These are phyloP conservation scores for Orchesellides sinensis DNA, from an alignment of 2,888 invertebrate species.

Conservation along the genomic window DNA sequence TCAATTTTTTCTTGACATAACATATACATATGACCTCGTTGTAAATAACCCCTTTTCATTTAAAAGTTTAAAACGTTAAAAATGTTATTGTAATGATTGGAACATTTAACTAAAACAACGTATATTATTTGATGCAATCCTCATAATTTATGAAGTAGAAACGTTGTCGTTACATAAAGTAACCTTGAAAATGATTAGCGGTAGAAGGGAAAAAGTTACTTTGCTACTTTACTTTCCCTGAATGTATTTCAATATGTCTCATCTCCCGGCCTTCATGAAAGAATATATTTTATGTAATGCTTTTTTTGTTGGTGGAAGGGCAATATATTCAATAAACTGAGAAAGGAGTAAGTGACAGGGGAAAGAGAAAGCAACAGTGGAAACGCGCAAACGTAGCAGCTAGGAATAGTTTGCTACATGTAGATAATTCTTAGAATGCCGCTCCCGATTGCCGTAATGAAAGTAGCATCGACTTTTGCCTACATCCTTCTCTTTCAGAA, in stretches of 20 bases:
- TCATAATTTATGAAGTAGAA: no score
- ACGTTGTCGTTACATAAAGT: neutral
- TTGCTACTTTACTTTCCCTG: neutral
- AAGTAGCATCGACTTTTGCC: no score
- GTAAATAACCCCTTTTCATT: no score
- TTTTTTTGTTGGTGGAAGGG: neutral
- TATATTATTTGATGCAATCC: no score
- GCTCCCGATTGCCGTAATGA: neutral
- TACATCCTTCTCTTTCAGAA: neutral
- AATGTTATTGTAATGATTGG: no score
- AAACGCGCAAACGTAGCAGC: slow-evolving; percentile 13
- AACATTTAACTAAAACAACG: no score
- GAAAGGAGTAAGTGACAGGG: no score
- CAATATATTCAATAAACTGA: neutral
- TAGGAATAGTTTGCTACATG: neutral
- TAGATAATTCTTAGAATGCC: slow-evolving; percentile 24
- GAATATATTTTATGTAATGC: neutral
- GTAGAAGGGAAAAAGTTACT: neutral
- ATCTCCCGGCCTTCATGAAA: neutral
- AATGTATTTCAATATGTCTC: neutral
- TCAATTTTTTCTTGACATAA: no score
- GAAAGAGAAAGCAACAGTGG: neutral
- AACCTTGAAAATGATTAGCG: slow-evolving; percentile 40
- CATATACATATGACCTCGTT: no score
- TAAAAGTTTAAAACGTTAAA: no score